phyloP scores from a whole-genome alignment of 1,140 invertebrate species.

The Magallana angulata region DNA sequence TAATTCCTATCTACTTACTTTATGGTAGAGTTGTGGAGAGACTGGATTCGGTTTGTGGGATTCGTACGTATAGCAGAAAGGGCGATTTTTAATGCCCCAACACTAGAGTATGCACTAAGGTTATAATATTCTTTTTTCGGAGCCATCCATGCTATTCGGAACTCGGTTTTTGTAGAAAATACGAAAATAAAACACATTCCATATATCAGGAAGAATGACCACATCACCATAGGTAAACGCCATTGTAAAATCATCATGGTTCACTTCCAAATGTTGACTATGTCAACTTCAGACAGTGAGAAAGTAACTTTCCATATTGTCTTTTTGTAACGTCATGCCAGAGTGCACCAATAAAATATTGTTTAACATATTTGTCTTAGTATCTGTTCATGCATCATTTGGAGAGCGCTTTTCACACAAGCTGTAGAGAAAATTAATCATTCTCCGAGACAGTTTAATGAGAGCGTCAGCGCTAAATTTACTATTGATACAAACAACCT shows the following conservation, averaged over 20 bases:
- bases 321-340: constrained; percentile 43
- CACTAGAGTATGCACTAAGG: constrained; percentile 63
- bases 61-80: constrained; percentile 42
- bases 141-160: constrained; percentile 69
- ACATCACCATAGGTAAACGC: constrained; percentile 1
- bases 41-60: not conserved
- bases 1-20: constrained; percentile 35
- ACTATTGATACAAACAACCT: not conserved
- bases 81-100: constrained; percentile 63
- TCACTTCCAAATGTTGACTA: constrained; percentile 1
- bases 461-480: not conserved
- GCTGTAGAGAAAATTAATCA: constrained; percentile 31
- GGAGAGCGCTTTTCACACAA: constrained; percentile 41
- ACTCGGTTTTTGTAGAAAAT: constrained; percentile 49
- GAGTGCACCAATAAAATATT: constrained; percentile 46
- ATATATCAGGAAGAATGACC: not conserved
- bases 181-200: not conserved
- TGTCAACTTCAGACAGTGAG: not conserved
- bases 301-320: constrained; percentile 46
- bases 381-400: constrained; percentile 46
- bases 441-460: not conserved
- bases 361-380: constrained; percentile 39
- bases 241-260: not conserved
- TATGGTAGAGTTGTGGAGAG: constrained; percentile 42
- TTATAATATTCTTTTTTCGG: constrained; percentile 61